Base-by-base conservation (phyloP, 2,113 vertebrate genomes). In the Circaetus cinerascens region DNA sequence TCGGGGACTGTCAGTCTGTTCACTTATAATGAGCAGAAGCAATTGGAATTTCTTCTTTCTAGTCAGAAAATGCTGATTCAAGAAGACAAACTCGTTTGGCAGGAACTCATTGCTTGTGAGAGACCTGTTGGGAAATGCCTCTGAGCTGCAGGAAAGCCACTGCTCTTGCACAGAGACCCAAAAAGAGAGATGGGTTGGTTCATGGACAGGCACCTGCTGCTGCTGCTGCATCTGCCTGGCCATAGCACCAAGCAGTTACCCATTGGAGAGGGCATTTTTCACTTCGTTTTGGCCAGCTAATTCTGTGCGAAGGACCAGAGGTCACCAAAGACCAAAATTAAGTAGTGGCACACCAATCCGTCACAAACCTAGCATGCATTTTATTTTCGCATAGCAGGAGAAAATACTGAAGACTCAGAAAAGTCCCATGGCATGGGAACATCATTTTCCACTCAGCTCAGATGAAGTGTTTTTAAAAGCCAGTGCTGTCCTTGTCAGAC, bases 361-460 rank as follows among this genome's bases (percentile, higher is more conserved):
- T 71, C 64, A 91, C 64, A 34, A 91, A 60, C 38, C 25, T 50
- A 71, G 36, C 10, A 34, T 3, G 16, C 1, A 23, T 63, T 82
- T 83, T 85, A 60, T 45, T 94, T 86, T 62, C 5, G 0, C 57
- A 30, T 5, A n/a, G n/a, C 19, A 75, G 20, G 40, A 93, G 53
- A 79, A 88, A 88, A 57, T 55, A 76, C 25, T 45, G 72, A 71
- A 82, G 74, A 21, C 3, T 9, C 32, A 43, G 43, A 43, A 38
- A 80, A 80, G n/a, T 77, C 82, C 67, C 85, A 36, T 86, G 67
- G 66, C 26, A 22, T 26, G 17, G 55, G 41, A 94, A 96, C 92
- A 96, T 80, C 38, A 17, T 90, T 96, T 97, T 86, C 55, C 64
- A 92, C 90, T 96, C 79, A 86, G 45, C 38, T 86, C 63, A 80